phyloP scores from a whole-genome alignment of 2,888 invertebrate species.

The Yponomeuta evonymella region DNA sequence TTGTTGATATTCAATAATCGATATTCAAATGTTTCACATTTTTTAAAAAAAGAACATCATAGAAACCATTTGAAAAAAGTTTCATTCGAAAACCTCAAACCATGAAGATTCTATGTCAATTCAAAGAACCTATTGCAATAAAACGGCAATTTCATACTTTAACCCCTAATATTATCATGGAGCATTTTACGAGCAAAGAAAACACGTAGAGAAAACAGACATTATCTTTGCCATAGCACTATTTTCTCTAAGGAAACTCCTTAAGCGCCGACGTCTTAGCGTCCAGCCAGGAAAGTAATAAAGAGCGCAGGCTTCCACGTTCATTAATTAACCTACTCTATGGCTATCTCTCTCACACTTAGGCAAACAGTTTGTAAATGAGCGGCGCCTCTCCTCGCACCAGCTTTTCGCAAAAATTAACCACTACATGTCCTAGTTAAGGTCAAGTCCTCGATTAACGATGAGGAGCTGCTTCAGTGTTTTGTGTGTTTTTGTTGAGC shows the following conservation, averaged over 20 bases:
- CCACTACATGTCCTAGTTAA: constrained; percentile 51
- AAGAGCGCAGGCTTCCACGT: constrained; percentile 77
- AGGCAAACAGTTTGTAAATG: constrained; percentile 69
- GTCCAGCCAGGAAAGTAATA: constrained; percentile 75
- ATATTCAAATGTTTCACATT: too few species aligned
- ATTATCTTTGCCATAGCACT: constrained; percentile 32
- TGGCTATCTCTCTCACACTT: constrained; percentile 57
- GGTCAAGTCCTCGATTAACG: neutral
- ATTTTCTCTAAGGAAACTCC: constrained; percentile 70
- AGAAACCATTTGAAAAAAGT: too few species aligned
- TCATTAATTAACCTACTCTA: constrained; percentile 75
- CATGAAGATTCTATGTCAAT: too few species aligned
- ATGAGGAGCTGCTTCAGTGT: neutral
- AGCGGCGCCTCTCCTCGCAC: constrained; percentile 63
- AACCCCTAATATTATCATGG: neutral
- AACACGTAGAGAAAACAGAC: constrained; percentile 17
- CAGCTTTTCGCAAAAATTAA: constrained; percentile 77
- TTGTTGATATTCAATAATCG: too few species aligned
- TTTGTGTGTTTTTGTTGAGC: too few species aligned
- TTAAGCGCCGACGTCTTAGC: constrained; percentile 70
- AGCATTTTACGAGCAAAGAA: neutral
- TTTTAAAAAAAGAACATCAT: too few species aligned
- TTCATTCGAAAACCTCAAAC: too few species aligned
- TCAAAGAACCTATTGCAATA: too few species aligned
- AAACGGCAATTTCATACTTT: too few species aligned